These are phyloP conservation scores for Belonocnema kinseyi DNA, from an alignment of 1,140 invertebrate species.

Conservation along the genomic window DNA sequence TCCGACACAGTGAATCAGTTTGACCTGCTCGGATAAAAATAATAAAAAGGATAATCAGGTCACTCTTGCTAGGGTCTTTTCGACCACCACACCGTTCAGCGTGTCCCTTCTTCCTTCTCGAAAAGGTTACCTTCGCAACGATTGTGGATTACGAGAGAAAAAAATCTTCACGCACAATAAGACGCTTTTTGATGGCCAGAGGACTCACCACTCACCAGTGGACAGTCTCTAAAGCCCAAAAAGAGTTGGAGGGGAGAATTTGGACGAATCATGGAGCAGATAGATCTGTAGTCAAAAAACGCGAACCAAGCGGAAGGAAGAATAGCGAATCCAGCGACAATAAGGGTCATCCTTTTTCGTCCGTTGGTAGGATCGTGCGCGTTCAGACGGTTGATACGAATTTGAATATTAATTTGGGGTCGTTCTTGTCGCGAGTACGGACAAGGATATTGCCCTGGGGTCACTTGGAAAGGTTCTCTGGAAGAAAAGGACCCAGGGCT, in stretches of 20 bases:
- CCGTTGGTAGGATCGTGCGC: conserved; percentile 42
- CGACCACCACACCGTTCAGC: conserved; percentile 28
- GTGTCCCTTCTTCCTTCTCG: not conserved
- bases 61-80: conserved; percentile 41
- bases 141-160: conserved; percentile 32
- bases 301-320: conserved; percentile 29
- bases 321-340: conserved; percentile 30
- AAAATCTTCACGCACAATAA: conserved; percentile 51
- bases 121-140: not conserved
- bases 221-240: not conserved
- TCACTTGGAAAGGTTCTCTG: conserved; percentile 52
- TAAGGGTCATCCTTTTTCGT: conserved; percentile 38
- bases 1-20: conserved; percentile 32
- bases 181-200: conserved; percentile 11
- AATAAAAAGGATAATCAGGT: conserved; percentile 53
- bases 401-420: conserved; percentile 72
- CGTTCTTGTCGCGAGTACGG: conserved; percentile 44
- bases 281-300: conserved; percentile 8
- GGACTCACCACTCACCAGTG: conserved; percentile 4
- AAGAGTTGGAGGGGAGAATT: conserved; percentile 29
- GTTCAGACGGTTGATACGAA: conserved; percentile 58
- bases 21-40: conserved; percentile 36
- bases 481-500: conserved; percentile 41
- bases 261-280: conserved; percentile 6
- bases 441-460: conserved; percentile 56